Base-by-base conservation (phyloP, 1,140 invertebrate species). In the Heliconius eleuchia region DNA sequence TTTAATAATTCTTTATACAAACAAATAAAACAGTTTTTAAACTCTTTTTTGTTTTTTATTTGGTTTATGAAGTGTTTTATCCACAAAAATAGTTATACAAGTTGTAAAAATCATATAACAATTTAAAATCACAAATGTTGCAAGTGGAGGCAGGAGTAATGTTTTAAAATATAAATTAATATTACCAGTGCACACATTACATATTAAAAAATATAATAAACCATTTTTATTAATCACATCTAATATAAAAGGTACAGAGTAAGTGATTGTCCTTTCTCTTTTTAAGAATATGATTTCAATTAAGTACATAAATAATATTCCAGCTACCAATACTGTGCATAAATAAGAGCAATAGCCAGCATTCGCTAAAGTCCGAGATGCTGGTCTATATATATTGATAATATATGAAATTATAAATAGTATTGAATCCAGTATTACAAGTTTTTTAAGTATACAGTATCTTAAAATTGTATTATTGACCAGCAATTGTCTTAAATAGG, bases 141-240 rank as follows among this genome's bases (percentile, higher is more conserved):
- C 55, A 9, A 84, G 52, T 18, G 88, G 80, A 34, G 92, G 86
- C 6, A 96, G 86, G 70, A 95, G 92, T 73, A 96, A 87, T 60
- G 97, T 97, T 80, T 95, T 92, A 18, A 97, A 90, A 37, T 90
- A 90, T 84, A 97, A 92, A 94, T 99, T 98, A 18, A 98, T 94
- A 37, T 96, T 76, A 57, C 98, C 98, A 34, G 98, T 98, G 13
- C 97, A 87, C 27, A 98, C 55, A 95, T 98, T 99, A 4, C 96
- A 96, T 1, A 97, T 57, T 57, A 98, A 90, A 91, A 99, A 99
- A 88, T 97, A 98, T 23, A 96, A 81, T 42, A 99, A 91, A 16
- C 97, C 97, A 94, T 98, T 98, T 74, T 96, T 96, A 93, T 97
- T 97, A 42, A 98, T 95, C 60, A 96, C 95, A 85, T 96, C 94